These are phyloP conservation scores for Sebastes oblongus DNA, from an alignment of 2,797 vertebrate species.

Conservation along the genomic window DNA sequence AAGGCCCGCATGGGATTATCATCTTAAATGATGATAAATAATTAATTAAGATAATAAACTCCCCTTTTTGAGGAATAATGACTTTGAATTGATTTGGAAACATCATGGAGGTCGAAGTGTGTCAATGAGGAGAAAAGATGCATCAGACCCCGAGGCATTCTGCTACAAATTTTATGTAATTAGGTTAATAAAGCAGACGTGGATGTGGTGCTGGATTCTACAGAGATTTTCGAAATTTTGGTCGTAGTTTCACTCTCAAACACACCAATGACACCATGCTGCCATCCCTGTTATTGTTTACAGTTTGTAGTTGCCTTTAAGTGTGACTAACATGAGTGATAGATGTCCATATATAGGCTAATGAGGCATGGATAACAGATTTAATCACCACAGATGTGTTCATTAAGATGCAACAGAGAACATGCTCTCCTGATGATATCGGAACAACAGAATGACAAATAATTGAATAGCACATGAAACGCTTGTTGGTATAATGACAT, in stretches of 20 bases:
- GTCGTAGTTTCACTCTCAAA: background rate
- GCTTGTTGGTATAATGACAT: conserved; percentile 10
- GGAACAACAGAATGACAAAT: background rate
- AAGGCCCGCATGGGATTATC: conserved; percentile 28
- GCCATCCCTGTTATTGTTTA: background rate
- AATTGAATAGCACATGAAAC: conserved; percentile 3
- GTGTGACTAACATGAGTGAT: conserved; percentile 45
- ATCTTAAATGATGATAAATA: conserved; percentile 39
- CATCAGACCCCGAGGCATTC: background rate
- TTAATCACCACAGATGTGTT: conserved; percentile 52
- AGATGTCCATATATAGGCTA: conserved; percentile 32
- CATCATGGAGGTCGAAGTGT: background rate
- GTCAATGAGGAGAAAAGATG: background rate
- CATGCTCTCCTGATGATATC: conserved; percentile 11
- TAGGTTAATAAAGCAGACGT: conserved; percentile 29
- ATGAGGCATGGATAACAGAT: conserved; percentile 59
- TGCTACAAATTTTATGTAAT: conserved; percentile 11
- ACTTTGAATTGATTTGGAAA: conserved; percentile 29
- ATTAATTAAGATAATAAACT: conserved; percentile 43
- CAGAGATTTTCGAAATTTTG: conserved; percentile 1
- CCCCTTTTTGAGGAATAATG: conserved; percentile 27
- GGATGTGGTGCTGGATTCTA: conserved; percentile 18
- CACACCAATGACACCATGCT: background rate
- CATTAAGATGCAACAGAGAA: conserved; percentile 52
- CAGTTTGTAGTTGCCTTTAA: background rate